These are phyloP conservation scores for Temnothorax unifasciatus DNA, from an alignment of 2,888 invertebrate genomes.

Conservation along the genomic window DNA sequence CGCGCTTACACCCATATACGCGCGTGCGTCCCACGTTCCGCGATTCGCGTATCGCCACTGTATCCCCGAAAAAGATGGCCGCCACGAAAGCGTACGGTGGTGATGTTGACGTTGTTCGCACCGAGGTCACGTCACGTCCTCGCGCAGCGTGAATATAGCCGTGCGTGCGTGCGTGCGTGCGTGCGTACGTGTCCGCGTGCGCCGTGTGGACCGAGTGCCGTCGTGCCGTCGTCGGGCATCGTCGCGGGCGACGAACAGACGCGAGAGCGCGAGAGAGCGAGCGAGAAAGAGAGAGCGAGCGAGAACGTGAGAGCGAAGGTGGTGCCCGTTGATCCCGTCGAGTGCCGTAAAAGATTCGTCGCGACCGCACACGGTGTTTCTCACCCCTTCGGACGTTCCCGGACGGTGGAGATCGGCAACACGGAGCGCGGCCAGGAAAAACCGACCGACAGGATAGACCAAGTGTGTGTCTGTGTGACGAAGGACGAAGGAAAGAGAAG, in stretches of 20 bases:
- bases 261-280: constrained; percentile 47
- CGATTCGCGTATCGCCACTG: constrained; percentile 71
- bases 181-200: constrained; percentile 47
- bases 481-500: constrained; percentile 38
- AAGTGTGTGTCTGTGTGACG: neutral
- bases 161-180: constrained; percentile 51
- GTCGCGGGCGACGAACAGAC: constrained; percentile 57
- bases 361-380: constrained; percentile 30
- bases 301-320: constrained; percentile 45
- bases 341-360: constrained; percentile 58
- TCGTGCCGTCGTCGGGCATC: constrained; percentile 27
- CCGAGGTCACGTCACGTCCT: constrained; percentile 81
- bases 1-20: constrained; percentile 52
- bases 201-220: constrained; percentile 50
- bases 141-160: constrained; percentile 77
- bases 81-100: constrained; percentile 85
- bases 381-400: constrained; percentile 51
- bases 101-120: constrained; percentile 84
- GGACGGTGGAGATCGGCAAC: constrained; percentile 41
- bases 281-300: constrained; percentile 25
- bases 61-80: constrained; percentile 84
- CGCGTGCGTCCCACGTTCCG: constrained; percentile 74
- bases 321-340: constrained; percentile 61
- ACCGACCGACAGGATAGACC: constrained; percentile 4
- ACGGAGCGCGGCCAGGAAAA: constrained; percentile 2